phyloP scores from a whole-genome alignment of 2,113 vertebrate genomes.

The Oenanthe melanoleuca region DNA sequence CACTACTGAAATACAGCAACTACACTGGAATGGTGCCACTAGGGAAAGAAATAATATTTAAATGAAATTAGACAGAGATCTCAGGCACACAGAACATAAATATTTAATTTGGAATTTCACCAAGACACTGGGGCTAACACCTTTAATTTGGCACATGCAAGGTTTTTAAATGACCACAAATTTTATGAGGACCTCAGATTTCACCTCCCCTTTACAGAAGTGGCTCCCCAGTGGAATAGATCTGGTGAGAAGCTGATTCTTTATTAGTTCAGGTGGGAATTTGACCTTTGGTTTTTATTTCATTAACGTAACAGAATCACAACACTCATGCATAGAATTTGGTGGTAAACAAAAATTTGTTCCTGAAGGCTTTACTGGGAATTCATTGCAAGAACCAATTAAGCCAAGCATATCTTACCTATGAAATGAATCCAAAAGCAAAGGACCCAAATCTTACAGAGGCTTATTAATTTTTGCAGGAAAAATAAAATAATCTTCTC shows the following conservation, averaged over 20 bases:
- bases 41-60: constrained; percentile 3
- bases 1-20: neutral
- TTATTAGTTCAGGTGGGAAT: constrained; percentile 46
- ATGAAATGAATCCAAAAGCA: neutral
- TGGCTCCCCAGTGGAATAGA: neutral
- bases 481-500: neutral
- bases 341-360: neutral
- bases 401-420: neutral
- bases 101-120: constrained; percentile 45
- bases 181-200: constrained; percentile 32
- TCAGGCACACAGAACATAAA: constrained; percentile 4
- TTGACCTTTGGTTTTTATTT: constrained; percentile 17
- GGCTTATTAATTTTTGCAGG: neutral
- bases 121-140: neutral
- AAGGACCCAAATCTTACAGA: neutral
- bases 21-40: neutral
- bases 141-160: constrained; percentile 12
- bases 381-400: neutral
- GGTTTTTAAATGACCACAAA: constrained; percentile 4
- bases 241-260: neutral
- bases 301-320: neutral
- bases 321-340: neutral
- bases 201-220: neutral
- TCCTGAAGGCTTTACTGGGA: constrained; percentile 1
- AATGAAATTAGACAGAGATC: constrained; percentile 5